Conservation (phyloP, 2,113 vertebrate species). For the Myocastor coypus region DNA sequence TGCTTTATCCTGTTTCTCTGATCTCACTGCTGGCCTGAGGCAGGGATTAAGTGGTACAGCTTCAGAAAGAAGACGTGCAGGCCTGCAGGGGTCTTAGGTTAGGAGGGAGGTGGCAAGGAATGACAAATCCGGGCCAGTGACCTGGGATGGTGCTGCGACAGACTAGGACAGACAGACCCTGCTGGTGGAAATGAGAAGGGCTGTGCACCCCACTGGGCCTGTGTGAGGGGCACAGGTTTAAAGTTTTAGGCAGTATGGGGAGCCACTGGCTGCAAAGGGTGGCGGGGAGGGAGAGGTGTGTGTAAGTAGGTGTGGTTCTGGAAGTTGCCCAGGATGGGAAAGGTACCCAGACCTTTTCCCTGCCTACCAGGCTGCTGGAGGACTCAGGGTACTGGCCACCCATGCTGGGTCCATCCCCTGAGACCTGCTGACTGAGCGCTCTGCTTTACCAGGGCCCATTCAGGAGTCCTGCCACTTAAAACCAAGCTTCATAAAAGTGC, state of each 20-base stretch:
- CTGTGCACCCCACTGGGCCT: background rate
- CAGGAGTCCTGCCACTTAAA: conserved; percentile 19
- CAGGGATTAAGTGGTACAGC: background rate
- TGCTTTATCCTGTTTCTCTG: background rate
- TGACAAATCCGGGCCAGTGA: background rate
- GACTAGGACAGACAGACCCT: background rate
- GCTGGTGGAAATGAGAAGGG: background rate
- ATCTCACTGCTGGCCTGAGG: background rate
- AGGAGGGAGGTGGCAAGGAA: background rate
- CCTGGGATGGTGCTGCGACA: background rate
- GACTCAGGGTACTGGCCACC: background rate
- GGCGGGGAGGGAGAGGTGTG: background rate
- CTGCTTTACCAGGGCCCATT: background rate
- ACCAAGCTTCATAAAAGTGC: background rate
- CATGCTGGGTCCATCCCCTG: background rate
- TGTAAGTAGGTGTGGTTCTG: background rate
- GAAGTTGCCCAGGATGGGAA: background rate
- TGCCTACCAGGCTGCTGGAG: background rate
- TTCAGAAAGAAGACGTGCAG: background rate
- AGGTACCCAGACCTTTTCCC: background rate
- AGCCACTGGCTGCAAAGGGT: background rate
- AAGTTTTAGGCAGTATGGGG: background rate
- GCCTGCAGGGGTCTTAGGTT: background rate
- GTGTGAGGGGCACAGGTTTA: background rate
- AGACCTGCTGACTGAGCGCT: background rate